These are phyloP conservation scores for Achroia grisella DNA, from an alignment of 1,140 invertebrate species.

Conservation along the genomic window DNA sequence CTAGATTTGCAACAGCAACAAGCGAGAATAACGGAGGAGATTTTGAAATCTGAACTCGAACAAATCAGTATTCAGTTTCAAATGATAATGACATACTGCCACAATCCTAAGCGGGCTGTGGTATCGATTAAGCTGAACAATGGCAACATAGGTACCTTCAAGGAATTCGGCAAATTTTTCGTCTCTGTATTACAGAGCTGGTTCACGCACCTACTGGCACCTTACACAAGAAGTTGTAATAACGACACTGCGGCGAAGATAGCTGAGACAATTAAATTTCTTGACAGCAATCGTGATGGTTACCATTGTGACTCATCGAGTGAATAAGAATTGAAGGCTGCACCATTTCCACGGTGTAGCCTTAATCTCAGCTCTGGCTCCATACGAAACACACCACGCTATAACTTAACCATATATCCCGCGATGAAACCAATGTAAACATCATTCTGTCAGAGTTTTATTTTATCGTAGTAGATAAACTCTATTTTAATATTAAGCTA, in stretches of 20 bases:
- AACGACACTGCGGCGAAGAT: slow-evolving; percentile 9
- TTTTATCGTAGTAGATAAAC: no score
- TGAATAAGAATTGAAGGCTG: no score
- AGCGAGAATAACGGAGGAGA: slow-evolving; percentile 29
- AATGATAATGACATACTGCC: slow-evolving; percentile 20
- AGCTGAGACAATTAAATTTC: not conserved
- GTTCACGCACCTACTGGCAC: slow-evolving; percentile 23
- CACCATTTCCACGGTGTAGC: no score
- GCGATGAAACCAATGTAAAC: no score
- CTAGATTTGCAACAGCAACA: slow-evolving; percentile 28
- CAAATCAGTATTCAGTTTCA: slow-evolving; percentile 23
- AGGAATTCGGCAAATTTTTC: slow-evolving; percentile 45
- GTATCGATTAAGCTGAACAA: slow-evolving; percentile 14
- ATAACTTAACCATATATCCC: no score
- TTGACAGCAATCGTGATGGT: not conserved
- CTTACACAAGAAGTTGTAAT: slow-evolving; percentile 2
- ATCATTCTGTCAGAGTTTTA: no score
- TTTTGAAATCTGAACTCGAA: slow-evolving; percentile 19
- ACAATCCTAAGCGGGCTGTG: slow-evolving; percentile 14
- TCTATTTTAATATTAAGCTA: slow-evolving; percentile 1
- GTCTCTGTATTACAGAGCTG: slow-evolving; percentile 24
- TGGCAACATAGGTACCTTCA: slow-evolving; percentile 27
- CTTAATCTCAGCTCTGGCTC: no score
- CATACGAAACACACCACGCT: no score
- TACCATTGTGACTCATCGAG: no score